phyloP scores from a whole-genome alignment of 64 coral and sea anemone genomes.

The Stichodactyla helianthus region DNA sequence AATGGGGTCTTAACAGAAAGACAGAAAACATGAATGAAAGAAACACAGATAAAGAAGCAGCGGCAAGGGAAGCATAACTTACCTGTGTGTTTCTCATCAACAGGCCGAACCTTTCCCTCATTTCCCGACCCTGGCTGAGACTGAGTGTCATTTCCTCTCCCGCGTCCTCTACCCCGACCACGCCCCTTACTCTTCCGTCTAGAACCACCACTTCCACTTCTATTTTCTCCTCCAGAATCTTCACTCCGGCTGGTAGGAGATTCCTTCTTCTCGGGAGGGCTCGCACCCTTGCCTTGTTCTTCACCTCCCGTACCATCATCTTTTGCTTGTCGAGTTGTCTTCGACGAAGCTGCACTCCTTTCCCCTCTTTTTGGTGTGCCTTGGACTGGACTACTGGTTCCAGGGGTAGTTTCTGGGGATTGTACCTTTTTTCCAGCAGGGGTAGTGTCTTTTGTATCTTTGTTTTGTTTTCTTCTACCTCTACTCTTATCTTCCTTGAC shows the following conservation, averaged over 20 bases:
- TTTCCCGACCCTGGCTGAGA: not conserved
- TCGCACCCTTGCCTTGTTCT: not conserved
- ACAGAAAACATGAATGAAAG: not conserved
- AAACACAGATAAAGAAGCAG: no score
- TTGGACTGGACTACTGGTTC: not conserved
- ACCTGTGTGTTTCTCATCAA: not conserved
- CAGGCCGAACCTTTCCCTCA: not conserved
- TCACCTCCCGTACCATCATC: not conserved
- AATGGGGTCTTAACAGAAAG: not conserved
- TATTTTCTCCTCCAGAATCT: not conserved
- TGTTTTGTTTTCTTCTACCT: not conserved
- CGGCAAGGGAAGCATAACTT: not conserved
- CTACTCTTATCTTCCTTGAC: not conserved
- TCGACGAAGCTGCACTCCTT: not conserved
- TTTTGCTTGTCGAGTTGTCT: not conserved
- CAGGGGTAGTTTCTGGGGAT: not conserved
- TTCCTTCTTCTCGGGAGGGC: not conserved
- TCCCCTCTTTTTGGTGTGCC: not conserved
- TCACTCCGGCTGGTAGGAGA: not conserved
- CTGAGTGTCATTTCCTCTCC: not conserved
- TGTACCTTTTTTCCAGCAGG: not conserved
- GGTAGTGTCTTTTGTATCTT: not conserved
- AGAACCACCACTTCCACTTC: not conserved
- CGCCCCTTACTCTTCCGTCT: conserved; percentile 10
- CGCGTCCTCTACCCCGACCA: conserved; percentile 10